Base-by-base conservation (phyloP, 1,140 invertebrate species). In the Saccostrea cuccullata region DNA sequence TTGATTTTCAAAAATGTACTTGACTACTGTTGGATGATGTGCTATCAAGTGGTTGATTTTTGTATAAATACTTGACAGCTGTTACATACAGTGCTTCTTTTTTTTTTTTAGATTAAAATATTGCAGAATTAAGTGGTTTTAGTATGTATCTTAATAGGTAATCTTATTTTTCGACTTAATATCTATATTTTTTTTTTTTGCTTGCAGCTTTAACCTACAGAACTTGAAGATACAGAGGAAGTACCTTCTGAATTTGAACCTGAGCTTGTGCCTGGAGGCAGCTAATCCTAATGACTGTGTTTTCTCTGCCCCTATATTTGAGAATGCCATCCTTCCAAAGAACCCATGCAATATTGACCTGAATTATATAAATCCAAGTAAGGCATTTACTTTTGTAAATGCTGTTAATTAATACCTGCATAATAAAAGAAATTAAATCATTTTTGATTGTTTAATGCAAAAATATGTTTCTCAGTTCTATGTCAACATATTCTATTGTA, bases 181-280 rank as follows among this genome's bases (percentile, higher is more conserved):
- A 11, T 77, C 13, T 30, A 13, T 73, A 73, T 26, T 73, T 82
- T 47, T 82, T 20, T 13, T 55, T 40, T 40, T 84, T 12, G 55
- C n/a, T 84, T 8, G 11, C 56, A 89, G 89, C 67, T 89, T 89
- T 30, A 87, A 73, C n/a, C 12, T 89, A 8, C 84, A 85, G 58
- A 86, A 89, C 56, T 64, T 89, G 30, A 56, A 70, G 13, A 82
- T 85, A 77, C 86, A 87, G 26, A 64, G 36, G 11, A 30, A 64
- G 2, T 89, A 82, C 84, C 64, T 87, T 58, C 64, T 89, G 11
- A 89, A 85, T 13, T 55, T 89, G 8, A 89, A 86, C 60, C 56
- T 89, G 20, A 87, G 86, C 73, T 86, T 89, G 20, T 89, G 89
- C 84, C 67, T 87, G 26, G 89, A 89, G 84, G 86, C 89, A 9